Percentiles rank a stretch among this genome's conserved stretches.
phyloP scores from a whole-genome alignment of 2,113 vertebrate genomes.

The Meleagris gallopavo region DNA sequence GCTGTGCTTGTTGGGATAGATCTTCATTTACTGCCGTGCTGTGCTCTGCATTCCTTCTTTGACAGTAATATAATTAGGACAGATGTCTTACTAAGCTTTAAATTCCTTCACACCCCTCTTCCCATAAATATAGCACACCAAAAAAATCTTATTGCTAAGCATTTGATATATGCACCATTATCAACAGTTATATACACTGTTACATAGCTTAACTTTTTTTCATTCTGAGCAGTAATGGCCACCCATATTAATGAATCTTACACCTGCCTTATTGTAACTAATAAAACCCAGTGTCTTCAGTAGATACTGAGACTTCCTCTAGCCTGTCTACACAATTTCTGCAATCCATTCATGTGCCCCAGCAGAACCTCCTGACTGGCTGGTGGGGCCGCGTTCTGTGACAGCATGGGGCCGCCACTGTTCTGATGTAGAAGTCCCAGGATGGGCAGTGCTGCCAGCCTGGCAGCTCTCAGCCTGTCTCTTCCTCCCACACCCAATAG shows the following conservation, averaged over 20 bases:
- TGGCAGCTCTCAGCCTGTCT: background rate
- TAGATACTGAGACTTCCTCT: background rate
- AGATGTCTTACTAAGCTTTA: background rate
- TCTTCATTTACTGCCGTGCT: background rate
- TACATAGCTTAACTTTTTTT: background rate
- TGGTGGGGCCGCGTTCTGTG: background rate
- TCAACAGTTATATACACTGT: background rate
- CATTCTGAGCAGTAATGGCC: background rate
- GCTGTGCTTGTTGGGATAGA: fast-evolving
- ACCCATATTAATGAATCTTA: background rate
- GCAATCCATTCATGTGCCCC: background rate
- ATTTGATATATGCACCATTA: background rate
- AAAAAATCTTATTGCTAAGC: background rate
- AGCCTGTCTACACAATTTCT: background rate
- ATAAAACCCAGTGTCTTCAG: background rate
- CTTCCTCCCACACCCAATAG: no score
- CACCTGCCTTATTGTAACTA: background rate
- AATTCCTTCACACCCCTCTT: background rate
- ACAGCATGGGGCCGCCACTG: no score
- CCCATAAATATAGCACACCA: background rate
- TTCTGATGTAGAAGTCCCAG: no score
- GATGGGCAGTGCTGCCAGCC: background rate
- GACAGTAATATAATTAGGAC: fast-evolving
- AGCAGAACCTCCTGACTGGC: background rate
- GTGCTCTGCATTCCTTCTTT: background rate